These are phyloP conservation scores for Megaceryle alcyon DNA, from an alignment of 2,797 vertebrate species.

Conservation along the genomic window DNA sequence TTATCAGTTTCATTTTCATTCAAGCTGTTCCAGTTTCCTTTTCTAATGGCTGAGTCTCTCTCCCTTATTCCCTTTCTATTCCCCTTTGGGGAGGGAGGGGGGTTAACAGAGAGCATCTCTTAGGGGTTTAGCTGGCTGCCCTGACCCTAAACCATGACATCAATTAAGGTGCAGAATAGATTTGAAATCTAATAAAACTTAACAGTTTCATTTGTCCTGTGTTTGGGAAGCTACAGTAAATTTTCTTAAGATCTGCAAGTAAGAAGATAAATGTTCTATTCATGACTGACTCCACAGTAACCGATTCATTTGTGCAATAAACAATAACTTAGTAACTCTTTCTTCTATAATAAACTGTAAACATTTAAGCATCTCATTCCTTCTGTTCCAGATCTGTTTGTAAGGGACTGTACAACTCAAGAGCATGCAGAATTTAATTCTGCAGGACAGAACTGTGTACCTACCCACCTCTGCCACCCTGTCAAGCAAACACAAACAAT, in stretches of 20 bases:
- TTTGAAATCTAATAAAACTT: neutral
- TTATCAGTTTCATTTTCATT: too few relatives aligned
- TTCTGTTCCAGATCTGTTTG: neutral
- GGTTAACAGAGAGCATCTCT: too few relatives aligned
- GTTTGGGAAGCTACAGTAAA: neutral
- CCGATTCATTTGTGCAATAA: slow-evolving; percentile 1
- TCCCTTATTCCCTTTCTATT: too few relatives aligned
- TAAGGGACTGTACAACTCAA: neutral
- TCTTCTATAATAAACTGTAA: neutral
- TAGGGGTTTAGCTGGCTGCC: too few relatives aligned
- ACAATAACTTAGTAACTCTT: neutral
- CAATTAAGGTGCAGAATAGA: neutral
- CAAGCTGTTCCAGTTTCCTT: too few relatives aligned
- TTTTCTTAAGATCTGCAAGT: neutral
- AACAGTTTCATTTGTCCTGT: neutral
- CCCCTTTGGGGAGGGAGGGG: too few relatives aligned
- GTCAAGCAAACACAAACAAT: neutral
- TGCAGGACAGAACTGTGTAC: neutral
- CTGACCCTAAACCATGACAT: too few relatives aligned
- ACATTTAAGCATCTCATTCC: neutral
- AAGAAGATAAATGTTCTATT: neutral
- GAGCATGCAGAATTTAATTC: neutral
- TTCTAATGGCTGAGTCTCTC: too few relatives aligned
- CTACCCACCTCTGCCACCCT: neutral
- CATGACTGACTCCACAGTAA: neutral